Percentiles rank a stretch among this genome's conserved stretches.
These are phyloP conservation scores for Orchestes rusci DNA, from an alignment of 2,888 invertebrate genomes.

Conservation along the genomic window DNA sequence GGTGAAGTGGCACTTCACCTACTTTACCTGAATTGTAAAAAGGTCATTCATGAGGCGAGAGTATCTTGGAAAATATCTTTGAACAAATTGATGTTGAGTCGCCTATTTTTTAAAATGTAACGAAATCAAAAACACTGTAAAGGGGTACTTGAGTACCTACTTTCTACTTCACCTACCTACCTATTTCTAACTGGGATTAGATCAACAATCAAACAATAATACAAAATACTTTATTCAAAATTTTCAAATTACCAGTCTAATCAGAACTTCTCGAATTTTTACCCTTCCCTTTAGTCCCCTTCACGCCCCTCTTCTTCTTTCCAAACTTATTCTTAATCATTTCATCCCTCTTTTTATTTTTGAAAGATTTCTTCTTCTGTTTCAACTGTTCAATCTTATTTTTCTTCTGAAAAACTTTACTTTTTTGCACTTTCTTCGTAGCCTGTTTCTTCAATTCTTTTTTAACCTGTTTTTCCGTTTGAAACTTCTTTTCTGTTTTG, in stretches of 20 bases:
- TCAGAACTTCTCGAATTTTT: no score
- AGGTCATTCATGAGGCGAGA: no score
- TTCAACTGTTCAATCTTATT: conserved; percentile 61
- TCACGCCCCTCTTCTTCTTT: conserved; percentile 8
- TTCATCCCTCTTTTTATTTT: conserved; percentile 41
- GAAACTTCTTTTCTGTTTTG: conserved; percentile 37
- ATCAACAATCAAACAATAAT: no score
- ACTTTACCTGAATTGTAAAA: no score
- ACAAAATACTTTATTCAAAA: conserved; percentile 5
- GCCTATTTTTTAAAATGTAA: no score
- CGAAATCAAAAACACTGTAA: no score
- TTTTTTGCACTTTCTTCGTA: conserved; percentile 65
- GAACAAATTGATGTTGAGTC: no score
- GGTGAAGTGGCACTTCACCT: no score
- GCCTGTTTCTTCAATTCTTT: conserved; percentile 63
- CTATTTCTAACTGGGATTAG: no score
- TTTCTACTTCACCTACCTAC: no score
- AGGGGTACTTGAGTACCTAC: no score
- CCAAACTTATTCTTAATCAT: conserved; percentile 7
- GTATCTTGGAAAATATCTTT: no score
- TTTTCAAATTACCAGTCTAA: not conserved
- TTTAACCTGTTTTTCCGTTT: conserved; percentile 62
- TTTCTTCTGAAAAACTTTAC: conserved; percentile 70
- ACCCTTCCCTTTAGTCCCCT: conserved; percentile 4
- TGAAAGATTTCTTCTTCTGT: conserved; percentile 60